phyloP scores from a whole-genome alignment of 2,888 invertebrate genomes.

The Tachystola acroxantha region DNA sequence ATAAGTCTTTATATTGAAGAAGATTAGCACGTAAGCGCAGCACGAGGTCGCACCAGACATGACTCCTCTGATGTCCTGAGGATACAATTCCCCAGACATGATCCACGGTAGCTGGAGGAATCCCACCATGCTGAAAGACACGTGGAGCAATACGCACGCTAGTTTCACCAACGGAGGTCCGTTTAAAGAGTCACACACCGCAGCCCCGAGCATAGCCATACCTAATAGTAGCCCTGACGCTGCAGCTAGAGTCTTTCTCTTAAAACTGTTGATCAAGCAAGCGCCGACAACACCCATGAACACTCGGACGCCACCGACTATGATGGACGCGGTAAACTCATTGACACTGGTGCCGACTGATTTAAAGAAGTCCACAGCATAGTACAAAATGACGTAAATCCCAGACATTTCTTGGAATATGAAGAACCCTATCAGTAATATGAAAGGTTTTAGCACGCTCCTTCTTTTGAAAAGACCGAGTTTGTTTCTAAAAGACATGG shows the following conservation, averaged over 20 bases:
- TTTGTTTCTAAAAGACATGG: conserved; percentile 57
- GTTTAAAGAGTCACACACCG: conserved; percentile 75
- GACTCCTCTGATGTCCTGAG: conserved; percentile 82
- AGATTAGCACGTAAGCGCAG: conserved; percentile 83
- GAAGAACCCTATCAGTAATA: conserved; percentile 81
- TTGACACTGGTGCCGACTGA: conserved; percentile 82
- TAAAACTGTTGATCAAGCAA: conserved; percentile 80
- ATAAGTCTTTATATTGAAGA: conserved; percentile 84
- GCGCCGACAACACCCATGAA: conserved; percentile 83
- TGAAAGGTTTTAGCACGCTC: conserved; percentile 82
- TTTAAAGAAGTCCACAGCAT: conserved; percentile 84
- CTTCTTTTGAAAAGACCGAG: conserved; percentile 64
- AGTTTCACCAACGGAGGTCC: conserved; percentile 69
- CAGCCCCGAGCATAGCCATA: conserved; percentile 81
- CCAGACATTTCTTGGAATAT: conserved; percentile 85
- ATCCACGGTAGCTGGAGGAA: conserved; percentile 87
- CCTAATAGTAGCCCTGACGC: conserved; percentile 82
- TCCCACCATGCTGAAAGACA: conserved; percentile 85
- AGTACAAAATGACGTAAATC: conserved; percentile 85
- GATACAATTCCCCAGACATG: conserved; percentile 85
- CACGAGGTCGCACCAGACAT: conserved; percentile 85
- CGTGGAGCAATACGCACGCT: conserved; percentile 81
- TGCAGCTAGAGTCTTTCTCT: conserved; percentile 80
- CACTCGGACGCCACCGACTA: conserved; percentile 82
- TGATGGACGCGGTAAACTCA: conserved; percentile 83